phyloP scores from a whole-genome alignment of 1,140 invertebrate species.

The Caenorhabditis inopinata region DNA sequence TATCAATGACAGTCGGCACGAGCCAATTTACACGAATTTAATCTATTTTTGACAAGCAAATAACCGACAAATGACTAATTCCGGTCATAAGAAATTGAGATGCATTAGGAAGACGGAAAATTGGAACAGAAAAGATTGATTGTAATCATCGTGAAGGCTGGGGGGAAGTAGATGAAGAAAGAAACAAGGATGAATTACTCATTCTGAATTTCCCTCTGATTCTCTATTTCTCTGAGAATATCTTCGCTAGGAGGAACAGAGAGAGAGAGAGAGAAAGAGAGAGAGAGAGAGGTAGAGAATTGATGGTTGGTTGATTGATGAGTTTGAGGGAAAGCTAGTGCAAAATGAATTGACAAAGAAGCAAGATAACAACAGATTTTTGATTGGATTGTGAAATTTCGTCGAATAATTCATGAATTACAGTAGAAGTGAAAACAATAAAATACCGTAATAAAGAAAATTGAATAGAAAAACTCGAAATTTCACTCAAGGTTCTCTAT shows the following conservation, averaged over 20 bases:
- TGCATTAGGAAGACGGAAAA: not conserved
- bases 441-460: too few species aligned
- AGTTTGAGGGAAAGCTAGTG: not conserved
- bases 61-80: not conserved
- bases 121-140: too few species aligned
- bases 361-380: not conserved
- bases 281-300: too few species aligned
- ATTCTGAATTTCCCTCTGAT: not conserved
- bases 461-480: too few species aligned
- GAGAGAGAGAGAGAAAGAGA: too few species aligned
- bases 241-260: too few species aligned
- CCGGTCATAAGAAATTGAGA: too few species aligned
- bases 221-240: not conserved
- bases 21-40: not conserved
- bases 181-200: not conserved
- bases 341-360: too few species aligned
- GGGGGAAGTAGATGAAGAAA: not conserved
- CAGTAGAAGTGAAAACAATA: too few species aligned
- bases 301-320: not conserved
- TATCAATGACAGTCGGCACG: not conserved
- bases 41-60: not conserved
- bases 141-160: not conserved
- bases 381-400: not conserved
- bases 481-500: too few species aligned
- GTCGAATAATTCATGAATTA: too few species aligned